Percentiles rank a stretch among this genome's conserved stretches.
phyloP scores from a whole-genome alignment of 2,797 vertebrate genomes.

The Eulemur mongoz region DNA sequence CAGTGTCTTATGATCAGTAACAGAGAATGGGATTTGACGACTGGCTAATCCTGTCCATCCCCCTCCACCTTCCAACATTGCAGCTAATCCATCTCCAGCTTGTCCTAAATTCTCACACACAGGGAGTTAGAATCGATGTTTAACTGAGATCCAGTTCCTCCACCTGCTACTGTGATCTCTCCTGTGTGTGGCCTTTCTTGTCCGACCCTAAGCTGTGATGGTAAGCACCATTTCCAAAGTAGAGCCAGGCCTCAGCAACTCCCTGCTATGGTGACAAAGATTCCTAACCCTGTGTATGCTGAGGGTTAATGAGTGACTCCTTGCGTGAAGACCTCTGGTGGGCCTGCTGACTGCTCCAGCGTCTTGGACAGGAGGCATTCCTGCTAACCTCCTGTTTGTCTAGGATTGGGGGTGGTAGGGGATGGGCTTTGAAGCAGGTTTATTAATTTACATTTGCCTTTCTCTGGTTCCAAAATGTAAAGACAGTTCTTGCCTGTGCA shows the following conservation, averaged over 20 bases:
- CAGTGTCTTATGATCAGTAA: background rate
- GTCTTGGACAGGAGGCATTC: background rate
- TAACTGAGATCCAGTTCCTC: conserved; percentile 19
- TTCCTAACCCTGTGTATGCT: background rate
- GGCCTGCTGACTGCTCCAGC: background rate
- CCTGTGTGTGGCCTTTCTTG: background rate
- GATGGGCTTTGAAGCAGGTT: conserved; percentile 9
- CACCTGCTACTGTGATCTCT: background rate
- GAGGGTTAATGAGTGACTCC: background rate
- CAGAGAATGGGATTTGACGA: background rate
- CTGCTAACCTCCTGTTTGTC: background rate
- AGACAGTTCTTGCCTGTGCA: background rate
- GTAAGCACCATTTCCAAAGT: background rate
- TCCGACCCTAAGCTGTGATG: background rate
- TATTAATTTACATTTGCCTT: conserved; percentile 33
- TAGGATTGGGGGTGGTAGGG: background rate
- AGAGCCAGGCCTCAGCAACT: background rate
- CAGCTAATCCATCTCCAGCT: conserved; percentile 41
- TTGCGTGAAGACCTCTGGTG: background rate
- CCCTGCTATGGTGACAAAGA: background rate
- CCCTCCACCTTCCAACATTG: background rate
- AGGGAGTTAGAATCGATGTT: conserved; percentile 31
- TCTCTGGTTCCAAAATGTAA: conserved; percentile 38
- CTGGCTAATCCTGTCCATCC: conserved; percentile 22
- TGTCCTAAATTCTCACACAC: conserved; percentile 33